Base-by-base conservation (phyloP, 2,888 invertebrate genomes). In the Spisula subtruncata region DNA sequence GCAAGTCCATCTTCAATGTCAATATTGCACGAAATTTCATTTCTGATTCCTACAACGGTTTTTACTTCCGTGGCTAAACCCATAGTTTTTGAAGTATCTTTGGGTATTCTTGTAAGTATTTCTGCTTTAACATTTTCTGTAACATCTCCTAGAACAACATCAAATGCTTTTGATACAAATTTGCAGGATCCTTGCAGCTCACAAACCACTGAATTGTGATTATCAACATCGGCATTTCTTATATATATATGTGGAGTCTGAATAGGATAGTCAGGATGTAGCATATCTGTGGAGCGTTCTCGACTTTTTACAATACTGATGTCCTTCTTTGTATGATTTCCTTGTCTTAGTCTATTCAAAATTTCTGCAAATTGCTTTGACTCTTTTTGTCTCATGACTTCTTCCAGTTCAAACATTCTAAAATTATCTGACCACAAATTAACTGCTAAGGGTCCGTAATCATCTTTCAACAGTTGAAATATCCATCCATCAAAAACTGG, bases 401-500 rank as follows among this genome's bases (percentile, higher is more conserved):
- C 75, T 6, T 29, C 75, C 5, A 93, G 81, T 35, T 91, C 83
- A 91, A 83, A 92, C 25, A 90, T 56, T 32, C 20, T 2, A 66
- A 93, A 89, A 41, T 84, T 35, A 0, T 89, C 87, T 51, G 48
- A 12, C 93, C 92, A 92, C 14, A 93, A 5, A 80, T 93, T 90
- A 16, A 51, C 25, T 6, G 92, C 91, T 41, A 93, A 54, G 10
- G 80, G 51, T 20, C 2, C 2, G 54, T 18, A 60, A 81, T 83
- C 83, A 82, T 71, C 12, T 14, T 35, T n/a, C 0, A 71, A 41
- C 10, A 86, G 4, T 32, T 60, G 8, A 66, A 90, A 93, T 32
- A 93, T 88, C 90, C 84, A 93, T 25, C 66, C 60, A 82, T 91
- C 92, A 25, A 86, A 75, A 2, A 92, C 93, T 79, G 92, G 93